These are phyloP conservation scores for Aradophagus sp. DNA, from an alignment of 1,140 invertebrate genomes.

Conservation along the genomic window DNA sequence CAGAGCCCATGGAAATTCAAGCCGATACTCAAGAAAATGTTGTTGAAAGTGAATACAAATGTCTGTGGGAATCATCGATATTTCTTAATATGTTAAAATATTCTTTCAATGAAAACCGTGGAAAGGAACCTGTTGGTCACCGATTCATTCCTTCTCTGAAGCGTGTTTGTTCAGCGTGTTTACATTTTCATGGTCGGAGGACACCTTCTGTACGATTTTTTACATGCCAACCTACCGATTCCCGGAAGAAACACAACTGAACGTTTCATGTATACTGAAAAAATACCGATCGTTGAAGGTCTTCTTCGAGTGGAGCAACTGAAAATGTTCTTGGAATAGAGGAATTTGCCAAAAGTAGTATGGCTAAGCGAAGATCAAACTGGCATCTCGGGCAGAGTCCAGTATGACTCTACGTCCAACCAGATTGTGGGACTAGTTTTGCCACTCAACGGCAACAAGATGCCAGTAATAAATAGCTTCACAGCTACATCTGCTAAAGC, in stretches of 20 bases:
- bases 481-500: constrained; percentile 19
- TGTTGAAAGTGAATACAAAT: too few species aligned
- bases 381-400: constrained; percentile 22
- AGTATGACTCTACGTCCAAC: constrained; percentile 38
- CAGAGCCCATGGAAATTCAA: too few species aligned
- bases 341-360: not conserved
- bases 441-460: constrained; percentile 20
- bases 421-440: constrained; percentile 36
- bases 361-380: not conserved
- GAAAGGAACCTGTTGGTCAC: not conserved
- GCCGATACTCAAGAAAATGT: too few species aligned
- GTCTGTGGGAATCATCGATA: too few species aligned
- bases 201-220: constrained; percentile 1
- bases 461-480: constrained; percentile 29
- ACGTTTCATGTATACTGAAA: not conserved
- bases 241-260: not conserved
- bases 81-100: constrained; percentile 1
- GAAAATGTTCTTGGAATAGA: not conserved
- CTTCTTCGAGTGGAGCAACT: not conserved
- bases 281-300: not conserved
- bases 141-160: not conserved
- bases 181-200: constrained; percentile 1
- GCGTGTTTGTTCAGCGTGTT: too few species aligned
- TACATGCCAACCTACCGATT: not conserved
- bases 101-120: not conserved